phyloP scores from a whole-genome alignment of 2,113 vertebrate genomes.

The Tachysurus vachellii region DNA sequence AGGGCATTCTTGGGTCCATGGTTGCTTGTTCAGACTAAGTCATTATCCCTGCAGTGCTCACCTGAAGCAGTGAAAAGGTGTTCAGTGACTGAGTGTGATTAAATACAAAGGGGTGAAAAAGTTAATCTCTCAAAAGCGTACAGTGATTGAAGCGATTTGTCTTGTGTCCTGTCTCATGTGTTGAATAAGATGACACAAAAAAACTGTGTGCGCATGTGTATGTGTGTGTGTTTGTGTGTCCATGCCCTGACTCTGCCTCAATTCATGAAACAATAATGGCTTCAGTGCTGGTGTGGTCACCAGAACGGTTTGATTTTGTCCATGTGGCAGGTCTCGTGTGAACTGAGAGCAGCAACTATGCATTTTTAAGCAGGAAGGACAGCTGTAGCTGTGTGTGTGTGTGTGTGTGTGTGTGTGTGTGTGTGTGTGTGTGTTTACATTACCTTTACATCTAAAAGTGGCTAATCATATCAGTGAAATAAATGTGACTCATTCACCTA shows the following conservation, averaged over 20 bases:
- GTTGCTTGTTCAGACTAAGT: neutral
- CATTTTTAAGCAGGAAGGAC: constrained; percentile 10
- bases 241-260: neutral
- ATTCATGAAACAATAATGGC: neutral
- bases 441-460: neutral
- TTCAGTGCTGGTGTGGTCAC: neutral
- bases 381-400: neutral
- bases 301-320: neutral
- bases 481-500: constrained; percentile 1
- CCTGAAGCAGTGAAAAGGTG: constrained; percentile 6
- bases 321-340: neutral
- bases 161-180: neutral
- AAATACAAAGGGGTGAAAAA: constrained; percentile 21
- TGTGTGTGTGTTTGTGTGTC: neutral
- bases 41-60: neutral
- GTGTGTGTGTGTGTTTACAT: neutral
- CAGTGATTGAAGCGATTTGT: constrained; percentile 15
- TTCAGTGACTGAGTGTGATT: neutral
- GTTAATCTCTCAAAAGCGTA: constrained; percentile 4
- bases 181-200: constrained; percentile 13
- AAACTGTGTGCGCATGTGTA: neutral
- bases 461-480: constrained; percentile 33
- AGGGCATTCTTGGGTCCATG: neutral
- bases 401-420: neutral
- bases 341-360: neutral